A percentile compares a stretch with the other conserved stretches of the same genome.
phyloP scores from a whole-genome alignment of 2,888 invertebrate genomes.

The Amblyteles armatorius region DNA sequence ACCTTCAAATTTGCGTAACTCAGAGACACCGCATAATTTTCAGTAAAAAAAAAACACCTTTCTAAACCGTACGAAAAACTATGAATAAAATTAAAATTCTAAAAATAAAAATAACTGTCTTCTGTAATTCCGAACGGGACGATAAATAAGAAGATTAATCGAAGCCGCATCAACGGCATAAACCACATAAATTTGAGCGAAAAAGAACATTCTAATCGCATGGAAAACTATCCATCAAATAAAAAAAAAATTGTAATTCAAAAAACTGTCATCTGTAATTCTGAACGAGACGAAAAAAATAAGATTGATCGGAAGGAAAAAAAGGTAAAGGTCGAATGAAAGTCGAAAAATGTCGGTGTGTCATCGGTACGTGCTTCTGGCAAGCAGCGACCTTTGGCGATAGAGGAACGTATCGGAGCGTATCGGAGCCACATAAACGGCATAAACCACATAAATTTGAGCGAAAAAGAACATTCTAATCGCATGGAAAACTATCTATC shows the following conservation, averaged over 20 bases:
- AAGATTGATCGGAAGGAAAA: background rate
- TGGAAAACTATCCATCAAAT: background rate
- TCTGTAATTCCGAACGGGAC: too few species aligned
- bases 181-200: too few species aligned
- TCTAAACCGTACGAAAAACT: too few species aligned
- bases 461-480: too few species aligned
- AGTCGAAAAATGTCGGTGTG: slow-evolving; percentile 5
- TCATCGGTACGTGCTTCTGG: slow-evolving; percentile 16
- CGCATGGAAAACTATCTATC: too few species aligned
- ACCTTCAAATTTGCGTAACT: background rate
- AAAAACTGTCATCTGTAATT: background rate
- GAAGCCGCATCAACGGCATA: too few species aligned
- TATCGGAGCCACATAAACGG: too few species aligned
- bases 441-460: too few species aligned
- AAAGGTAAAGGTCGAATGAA: slow-evolving; percentile 22
- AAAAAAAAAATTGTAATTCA: background rate
- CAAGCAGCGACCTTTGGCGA: slow-evolving; percentile 18
- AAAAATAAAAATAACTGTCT: too few species aligned
- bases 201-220: background rate
- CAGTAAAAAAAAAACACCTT: background rate
- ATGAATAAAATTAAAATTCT: too few species aligned
- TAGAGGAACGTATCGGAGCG: slow-evolving; percentile 27
- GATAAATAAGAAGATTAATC: too few species aligned
- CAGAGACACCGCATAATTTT: background rate
- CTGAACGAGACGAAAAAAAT: background rate